Evolutionary conservation across 1,140 invertebrate species (phyloP).

Genomic region (Sipha flava): DNA sequence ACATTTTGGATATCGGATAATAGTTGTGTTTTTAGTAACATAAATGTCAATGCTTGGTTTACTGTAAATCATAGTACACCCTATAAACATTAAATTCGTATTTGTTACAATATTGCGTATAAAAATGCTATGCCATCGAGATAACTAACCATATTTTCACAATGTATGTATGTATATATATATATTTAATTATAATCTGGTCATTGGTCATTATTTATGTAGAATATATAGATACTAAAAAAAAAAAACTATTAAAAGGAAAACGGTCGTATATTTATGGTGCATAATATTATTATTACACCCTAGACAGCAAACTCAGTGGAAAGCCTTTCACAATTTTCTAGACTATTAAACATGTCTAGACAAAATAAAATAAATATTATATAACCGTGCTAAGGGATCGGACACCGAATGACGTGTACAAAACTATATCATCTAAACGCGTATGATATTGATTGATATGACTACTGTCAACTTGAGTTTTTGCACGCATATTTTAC

Average conservation of each 20-base stretch:
- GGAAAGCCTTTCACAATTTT: neutral
- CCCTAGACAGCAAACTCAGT: neutral
- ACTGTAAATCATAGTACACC: neutral
- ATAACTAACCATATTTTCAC: neutral
- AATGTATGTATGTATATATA: neutral
- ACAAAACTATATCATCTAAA: neutral
- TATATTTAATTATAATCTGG: neutral
- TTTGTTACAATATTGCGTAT: neutral
- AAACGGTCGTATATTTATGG: neutral
- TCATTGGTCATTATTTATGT: neutral
- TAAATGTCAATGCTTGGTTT: too few species aligned
- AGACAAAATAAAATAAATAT: slow-evolving; percentile 22
- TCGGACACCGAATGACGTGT: neutral
- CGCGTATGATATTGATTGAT: neutral
- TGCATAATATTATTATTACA: neutral
- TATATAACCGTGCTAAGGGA: neutral
- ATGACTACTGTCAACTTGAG: too few species aligned
- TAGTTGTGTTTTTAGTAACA: too few species aligned
- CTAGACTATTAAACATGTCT: neutral
- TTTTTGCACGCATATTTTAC: too few species aligned
- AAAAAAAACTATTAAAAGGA: neutral
- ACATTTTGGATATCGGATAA: too few species aligned
- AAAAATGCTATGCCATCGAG: neutral
- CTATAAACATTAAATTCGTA: neutral
- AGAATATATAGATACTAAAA: neutral